phyloP scores from a whole-genome alignment of 1,140 invertebrate species.

The Tetragnatha versicolor region DNA sequence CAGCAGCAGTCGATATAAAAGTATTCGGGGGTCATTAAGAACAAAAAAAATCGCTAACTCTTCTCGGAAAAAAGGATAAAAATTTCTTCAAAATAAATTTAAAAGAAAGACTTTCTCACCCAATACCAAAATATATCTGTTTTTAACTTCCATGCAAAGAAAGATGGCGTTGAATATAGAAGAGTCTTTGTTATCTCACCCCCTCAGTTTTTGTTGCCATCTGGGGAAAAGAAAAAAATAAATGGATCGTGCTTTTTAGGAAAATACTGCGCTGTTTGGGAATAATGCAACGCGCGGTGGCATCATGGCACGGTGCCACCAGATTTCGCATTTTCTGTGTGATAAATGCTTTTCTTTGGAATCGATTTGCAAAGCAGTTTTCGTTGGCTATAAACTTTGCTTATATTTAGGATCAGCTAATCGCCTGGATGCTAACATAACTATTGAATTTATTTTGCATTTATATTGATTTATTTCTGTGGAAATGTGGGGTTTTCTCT shows the following conservation, averaged over 20 bases:
- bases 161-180: background rate
- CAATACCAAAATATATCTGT: background rate
- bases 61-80: background rate
- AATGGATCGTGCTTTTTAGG: background rate
- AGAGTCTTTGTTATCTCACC: background rate
- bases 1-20: background rate
- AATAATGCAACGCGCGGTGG: background rate
- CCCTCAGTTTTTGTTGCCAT: background rate
- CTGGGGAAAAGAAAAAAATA: background rate
- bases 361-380: background rate
- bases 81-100: background rate
- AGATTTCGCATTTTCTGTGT: background rate
- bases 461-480: no score
- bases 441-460: no score
- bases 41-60: background rate
- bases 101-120: background rate
- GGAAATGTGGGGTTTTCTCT: no score
- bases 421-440: no score
- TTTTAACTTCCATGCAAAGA: background rate
- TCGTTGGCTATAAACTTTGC: no score
- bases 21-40: background rate
- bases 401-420: no score
- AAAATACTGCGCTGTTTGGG: background rate
- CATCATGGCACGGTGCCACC: constrained; percentile 7
- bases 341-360: background rate